These are phyloP conservation scores for Ptilodon capucinus DNA, from an alignment of 2,888 invertebrate genomes.

Conservation along the genomic window DNA sequence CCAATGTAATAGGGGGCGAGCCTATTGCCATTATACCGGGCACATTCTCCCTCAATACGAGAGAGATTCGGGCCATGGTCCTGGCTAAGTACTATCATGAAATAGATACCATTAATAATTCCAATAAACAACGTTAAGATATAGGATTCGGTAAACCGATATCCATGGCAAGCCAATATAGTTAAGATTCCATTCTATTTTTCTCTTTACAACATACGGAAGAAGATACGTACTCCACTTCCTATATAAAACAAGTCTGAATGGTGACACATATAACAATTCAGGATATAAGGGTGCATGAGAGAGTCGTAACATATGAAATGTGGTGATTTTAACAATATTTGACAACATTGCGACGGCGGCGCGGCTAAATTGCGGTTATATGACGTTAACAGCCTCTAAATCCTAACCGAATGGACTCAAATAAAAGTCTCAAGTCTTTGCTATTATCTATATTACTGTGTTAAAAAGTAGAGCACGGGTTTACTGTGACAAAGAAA, in stretches of 20 bases:
- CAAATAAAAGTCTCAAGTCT: conserved; percentile 56
- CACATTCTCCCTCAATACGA: too few relatives aligned
- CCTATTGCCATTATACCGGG: too few relatives aligned
- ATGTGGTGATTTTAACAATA: conserved; percentile 54
- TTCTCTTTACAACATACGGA: neutral
- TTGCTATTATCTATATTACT: conserved; percentile 28
- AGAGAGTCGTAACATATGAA: conserved; percentile 44
- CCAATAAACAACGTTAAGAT: too few relatives aligned
- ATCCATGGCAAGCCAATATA: too few relatives aligned
- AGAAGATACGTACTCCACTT: neutral
- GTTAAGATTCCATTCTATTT: too few relatives aligned
- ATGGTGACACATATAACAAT: neutral
- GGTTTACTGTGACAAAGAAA: neutral
- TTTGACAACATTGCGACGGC: conserved; percentile 50
- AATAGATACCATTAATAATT: too few relatives aligned
- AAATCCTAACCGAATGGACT: conserved; percentile 58
- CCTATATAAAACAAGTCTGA: neutral
- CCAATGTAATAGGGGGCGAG: too few relatives aligned
- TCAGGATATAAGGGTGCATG: conserved; percentile 24
- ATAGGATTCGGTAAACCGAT: too few relatives aligned
- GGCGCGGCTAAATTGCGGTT: conserved; percentile 48
- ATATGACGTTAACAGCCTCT: conserved; percentile 57
- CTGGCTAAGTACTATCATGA: too few relatives aligned
- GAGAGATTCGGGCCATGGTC: too few relatives aligned
- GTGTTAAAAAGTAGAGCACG: conserved; percentile 23